Conservation (phyloP, 2,113 vertebrate genomes). For the Urocitellus parryii region DNA sequence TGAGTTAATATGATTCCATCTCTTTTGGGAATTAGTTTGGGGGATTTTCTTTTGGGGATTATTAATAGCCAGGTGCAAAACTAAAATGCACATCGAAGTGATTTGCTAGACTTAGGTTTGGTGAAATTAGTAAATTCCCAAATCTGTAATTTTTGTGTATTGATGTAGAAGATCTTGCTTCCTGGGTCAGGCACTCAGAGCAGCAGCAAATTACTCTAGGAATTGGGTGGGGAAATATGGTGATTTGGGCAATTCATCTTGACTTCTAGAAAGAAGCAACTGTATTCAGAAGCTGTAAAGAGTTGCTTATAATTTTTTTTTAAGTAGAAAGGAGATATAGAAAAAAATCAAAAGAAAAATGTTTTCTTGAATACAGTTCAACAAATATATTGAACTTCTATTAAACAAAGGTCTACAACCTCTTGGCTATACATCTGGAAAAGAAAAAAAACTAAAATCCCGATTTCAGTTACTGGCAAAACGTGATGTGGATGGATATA, state of each 20-base stretch:
- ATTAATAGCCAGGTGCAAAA: not conserved
- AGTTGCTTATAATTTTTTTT: not conserved
- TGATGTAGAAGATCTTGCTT: not conserved
- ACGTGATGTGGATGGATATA: not conserved
- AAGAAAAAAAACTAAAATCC: not conserved
- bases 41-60: not conserved
- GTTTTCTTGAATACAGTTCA: conserved; percentile 18
- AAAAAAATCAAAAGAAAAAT: not conserved
- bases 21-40: conserved; percentile 11
- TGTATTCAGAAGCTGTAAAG: not conserved
- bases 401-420: conserved; percentile 8
- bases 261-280: not conserved
- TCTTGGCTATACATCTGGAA: not conserved
- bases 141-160: not conserved
- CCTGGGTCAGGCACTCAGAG: not conserved
- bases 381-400: not conserved
- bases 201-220: conserved; percentile 4
- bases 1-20: not conserved
- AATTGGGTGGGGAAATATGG: not conserved
- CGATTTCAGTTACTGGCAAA: conserved; percentile 17
- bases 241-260: not conserved
- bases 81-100: not conserved
- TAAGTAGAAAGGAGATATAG: not conserved
- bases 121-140: not conserved
- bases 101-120: not conserved